phyloP scores from a whole-genome alignment of 2,113 vertebrate genomes.

The Gavia stellata region DNA sequence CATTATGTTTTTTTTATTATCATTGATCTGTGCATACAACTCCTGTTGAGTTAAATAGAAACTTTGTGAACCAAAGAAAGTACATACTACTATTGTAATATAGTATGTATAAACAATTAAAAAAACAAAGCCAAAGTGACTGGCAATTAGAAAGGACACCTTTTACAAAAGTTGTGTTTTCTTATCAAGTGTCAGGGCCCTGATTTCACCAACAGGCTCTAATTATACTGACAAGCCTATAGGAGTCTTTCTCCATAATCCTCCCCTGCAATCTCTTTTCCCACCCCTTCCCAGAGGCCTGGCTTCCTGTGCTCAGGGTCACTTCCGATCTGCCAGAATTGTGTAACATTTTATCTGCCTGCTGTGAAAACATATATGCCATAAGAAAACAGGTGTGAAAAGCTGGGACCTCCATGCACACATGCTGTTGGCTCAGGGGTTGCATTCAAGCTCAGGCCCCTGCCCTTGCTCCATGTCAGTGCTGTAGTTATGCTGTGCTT shows the following conservation, averaged over 20 bases:
- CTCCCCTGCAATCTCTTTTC: background rate
- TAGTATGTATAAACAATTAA: background rate
- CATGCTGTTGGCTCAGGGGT: rapidly evolving
- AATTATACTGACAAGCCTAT: background rate
- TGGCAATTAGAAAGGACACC: background rate
- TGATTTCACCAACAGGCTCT: background rate
- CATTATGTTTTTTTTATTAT: rapidly evolving
- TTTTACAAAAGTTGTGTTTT: background rate
- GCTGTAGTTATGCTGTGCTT: background rate
- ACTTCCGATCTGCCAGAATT: background rate
- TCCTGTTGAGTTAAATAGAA: background rate
- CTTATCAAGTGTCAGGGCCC: background rate
- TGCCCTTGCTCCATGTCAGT: background rate
- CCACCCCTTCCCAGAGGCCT: background rate
- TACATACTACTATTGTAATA: background rate
- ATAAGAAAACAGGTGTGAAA: background rate
- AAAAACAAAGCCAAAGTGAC: background rate
- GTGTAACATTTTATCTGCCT: background rate
- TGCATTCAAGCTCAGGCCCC: background rate
- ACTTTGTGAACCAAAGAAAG: background rate
- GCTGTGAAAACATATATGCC: background rate
- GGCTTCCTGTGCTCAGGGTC: background rate
- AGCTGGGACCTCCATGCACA: background rate
- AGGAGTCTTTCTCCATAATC: background rate
- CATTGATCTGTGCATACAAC: background rate